These are phyloP conservation scores for Caenorhabditis japonica DNA, from an alignment of 2,888 invertebrate genomes.

Conservation along the genomic window DNA sequence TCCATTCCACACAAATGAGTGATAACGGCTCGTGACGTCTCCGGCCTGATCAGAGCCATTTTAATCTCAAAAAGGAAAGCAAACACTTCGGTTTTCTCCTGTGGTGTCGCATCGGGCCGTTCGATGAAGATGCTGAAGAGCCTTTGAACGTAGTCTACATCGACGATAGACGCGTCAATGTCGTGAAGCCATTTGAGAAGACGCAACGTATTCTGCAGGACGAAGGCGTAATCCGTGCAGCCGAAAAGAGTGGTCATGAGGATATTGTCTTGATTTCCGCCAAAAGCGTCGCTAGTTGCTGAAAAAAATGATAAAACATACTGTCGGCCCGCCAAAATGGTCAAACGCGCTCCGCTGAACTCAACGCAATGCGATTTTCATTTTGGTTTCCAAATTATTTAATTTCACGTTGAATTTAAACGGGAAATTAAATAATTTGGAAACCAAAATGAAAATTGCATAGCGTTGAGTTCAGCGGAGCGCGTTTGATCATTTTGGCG, in stretches of 20 bases:
- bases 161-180: slow-evolving; percentile 19
- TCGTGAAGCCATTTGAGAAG: slow-evolving; percentile 49
- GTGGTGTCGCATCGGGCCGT: slow-evolving; percentile 11
- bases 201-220: slow-evolving; percentile 30
- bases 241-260: slow-evolving; percentile 19
- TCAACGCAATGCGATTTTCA: no score
- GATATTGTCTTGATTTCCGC: slow-evolving; percentile 22
- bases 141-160: slow-evolving; percentile 31
- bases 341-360: no score
- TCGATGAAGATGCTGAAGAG: slow-evolving; percentile 42
- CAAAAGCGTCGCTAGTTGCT: slow-evolving; percentile 40
- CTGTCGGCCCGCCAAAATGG: no score
- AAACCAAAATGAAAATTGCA: no score
- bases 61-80: slow-evolving; percentile 35
- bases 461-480: no score
- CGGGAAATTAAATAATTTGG: no score
- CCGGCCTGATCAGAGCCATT: slow-evolving; percentile 6
- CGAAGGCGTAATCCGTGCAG: slow-evolving; percentile 41
- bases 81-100: slow-evolving; percentile 47
- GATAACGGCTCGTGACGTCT: slow-evolving; percentile 26
- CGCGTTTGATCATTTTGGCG: no score
- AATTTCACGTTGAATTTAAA: no score
- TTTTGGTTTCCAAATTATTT: no score
- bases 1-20: slow-evolving; percentile 35
- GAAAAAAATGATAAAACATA: slow-evolving; percentile 7